Evolutionary conservation across 2,113 vertebrate species (phyloP), one percentile per base, ranked within the genome.

Genomic region (Nothocercus julius): DNA sequence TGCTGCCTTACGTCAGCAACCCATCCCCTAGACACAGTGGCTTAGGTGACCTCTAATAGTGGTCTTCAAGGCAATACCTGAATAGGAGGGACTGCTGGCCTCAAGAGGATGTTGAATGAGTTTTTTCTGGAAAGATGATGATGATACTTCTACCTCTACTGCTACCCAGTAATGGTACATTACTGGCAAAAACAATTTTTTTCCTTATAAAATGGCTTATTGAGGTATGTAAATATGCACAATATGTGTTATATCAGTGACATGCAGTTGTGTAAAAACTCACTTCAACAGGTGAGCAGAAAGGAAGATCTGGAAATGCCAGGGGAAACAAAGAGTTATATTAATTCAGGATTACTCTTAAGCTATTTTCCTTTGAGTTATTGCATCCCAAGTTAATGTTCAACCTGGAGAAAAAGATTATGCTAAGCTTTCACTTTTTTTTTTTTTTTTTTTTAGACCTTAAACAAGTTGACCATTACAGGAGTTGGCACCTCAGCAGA

Each of bases 211-310:
- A 20, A 21, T 21, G 34, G 2, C 3, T 2, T 8, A 58, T 24
- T 12, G 38, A 6, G 3, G 10, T 47, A 17, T 0, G 0, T 81
- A n/a, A 3, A 12, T 22, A 5, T 36, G 14, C 27, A 44, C 11
- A 34, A 2, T 34, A 34, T 14, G 2, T 72, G 12, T 30, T 11
- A 4, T 38, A 20, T 58, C 53, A 49, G 45, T 76, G n/a, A 18
- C 20, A 5, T 70, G 12, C n/a, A 58, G 18, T 63, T 67, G 12
- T 88, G 27, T 67, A 30, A 90, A 77, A 82, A 16, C 9, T 73
- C 17, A 49, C 36, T 79, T 87, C 87, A 34, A 38, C 32, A 83
- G 40, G 28, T 83, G 9, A 77, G 59, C 74, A 77, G 40, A 73
- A 91, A 42, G 13, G 30, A 61, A 74, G 5, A 18, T 36, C 40